Evolutionary conservation across 2,797 vertebrate genomes (phyloP), one percentile per base, ranked within the genome.

Genomic region (Falco concolor): DNA sequence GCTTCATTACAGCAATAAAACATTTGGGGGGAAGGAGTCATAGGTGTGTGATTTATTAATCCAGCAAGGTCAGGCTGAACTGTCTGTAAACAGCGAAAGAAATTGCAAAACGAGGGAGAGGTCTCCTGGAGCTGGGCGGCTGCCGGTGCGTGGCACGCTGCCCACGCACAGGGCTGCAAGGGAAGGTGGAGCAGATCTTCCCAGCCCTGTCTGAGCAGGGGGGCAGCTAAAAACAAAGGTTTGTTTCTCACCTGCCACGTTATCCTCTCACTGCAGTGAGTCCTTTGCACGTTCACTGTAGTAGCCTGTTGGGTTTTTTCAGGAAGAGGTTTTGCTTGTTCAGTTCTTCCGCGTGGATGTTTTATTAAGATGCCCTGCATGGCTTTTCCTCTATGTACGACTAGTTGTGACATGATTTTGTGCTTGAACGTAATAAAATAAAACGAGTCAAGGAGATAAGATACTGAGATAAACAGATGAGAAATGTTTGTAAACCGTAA

Each of bases 381-480:
- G 68, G 64, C 34, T 84, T 67, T 74, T 80, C 34, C 32, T 59
- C 18, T 20, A 2, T 0, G 0, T 59, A 9, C 2, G 8, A 14
- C 38, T 44, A 6, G 52, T 60, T 64, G 69, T 27, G 59, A 63
- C 30, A 8, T 21, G 30, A 74, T 57, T 67, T 87, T 83, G 19
- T 64, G 38, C 50, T 74, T 52, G 84, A 87, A 69, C 72, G 44
- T 44, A 69, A 49, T 88, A 65, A 84, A 90, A 90, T 61, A 59
- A 80, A 85, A 75, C 3, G 5, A 86, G 21, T 91, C 52, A 34
- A 28, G 61, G 69, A 75, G 50, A 45, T 70, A 82, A 83, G 69
- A 87, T 82, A 84, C 24, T 69, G 70, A 95, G 93, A 92, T 96
- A 89, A 93, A 93, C 65, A 93, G 83, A 68, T 81, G 92, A 93